Conservation (phyloP, 2,113 vertebrate genomes). For the Lontra canadensis region DNA sequence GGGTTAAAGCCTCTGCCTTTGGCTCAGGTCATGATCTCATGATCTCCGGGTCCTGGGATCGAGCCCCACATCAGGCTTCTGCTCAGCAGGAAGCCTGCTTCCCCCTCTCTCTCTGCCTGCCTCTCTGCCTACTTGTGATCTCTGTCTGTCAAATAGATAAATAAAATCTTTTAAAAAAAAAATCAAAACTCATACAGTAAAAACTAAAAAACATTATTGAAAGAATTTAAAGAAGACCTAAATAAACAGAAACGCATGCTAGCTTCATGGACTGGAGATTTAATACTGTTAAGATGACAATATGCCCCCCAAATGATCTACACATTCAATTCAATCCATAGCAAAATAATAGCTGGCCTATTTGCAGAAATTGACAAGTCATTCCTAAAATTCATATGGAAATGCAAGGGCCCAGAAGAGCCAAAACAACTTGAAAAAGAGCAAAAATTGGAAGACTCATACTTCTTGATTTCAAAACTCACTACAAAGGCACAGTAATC, state of each 20-base stretch:
- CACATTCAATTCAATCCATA: background rate
- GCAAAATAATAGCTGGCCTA: background rate
- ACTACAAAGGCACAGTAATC: constrained; percentile 21
- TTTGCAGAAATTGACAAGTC: background rate
- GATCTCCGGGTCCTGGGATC: too few relatives aligned
- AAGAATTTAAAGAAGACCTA: constrained; percentile 5
- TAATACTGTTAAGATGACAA: constrained; percentile 16
- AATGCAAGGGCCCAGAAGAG: background rate
- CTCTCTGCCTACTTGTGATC: too few relatives aligned
- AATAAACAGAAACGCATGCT: background rate
- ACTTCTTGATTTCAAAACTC: constrained; percentile 30
- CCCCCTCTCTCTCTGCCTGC: too few relatives aligned
- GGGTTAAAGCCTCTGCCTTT: too few relatives aligned
- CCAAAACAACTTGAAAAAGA: constrained; percentile 15
- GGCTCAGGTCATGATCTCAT: too few relatives aligned
- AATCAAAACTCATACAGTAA: background rate
- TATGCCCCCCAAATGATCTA: background rate
- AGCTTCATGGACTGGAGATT: background rate
- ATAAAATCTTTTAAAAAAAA: too few relatives aligned
- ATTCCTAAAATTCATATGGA: background rate
- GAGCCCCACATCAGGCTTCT: too few relatives aligned
- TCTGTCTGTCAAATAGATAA: too few relatives aligned
- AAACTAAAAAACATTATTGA: background rate
- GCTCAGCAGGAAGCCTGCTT: too few relatives aligned
- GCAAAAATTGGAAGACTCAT: background rate